Evolutionary conservation across 2,888 invertebrate species (phyloP), one percentile per base, ranked within the genome.

Genomic region (Oscheius onirici): DNA sequence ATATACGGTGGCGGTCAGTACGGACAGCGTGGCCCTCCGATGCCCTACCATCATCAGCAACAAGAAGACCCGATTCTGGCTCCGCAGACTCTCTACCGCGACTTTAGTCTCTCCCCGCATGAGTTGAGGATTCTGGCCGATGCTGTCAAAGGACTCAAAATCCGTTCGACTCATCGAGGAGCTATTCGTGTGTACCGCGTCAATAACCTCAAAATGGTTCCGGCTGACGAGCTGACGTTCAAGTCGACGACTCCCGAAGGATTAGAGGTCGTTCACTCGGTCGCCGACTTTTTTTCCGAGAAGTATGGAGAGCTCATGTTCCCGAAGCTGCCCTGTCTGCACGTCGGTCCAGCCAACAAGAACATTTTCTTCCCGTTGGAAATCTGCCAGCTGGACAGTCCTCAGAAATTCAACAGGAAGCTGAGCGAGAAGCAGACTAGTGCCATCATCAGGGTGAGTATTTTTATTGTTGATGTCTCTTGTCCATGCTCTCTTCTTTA

Each of bases 371-470:
- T 84, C 69, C 85, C 85, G 8, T 73, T 84, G 71, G 85, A 85
- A 65, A 82, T 84, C 54, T 78, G 83, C 71, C 67, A 76, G 28
- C 67, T 85, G 68, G 84, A 83, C 54, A 66, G 74, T 1, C 84
- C 83, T n/a, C 83, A 83, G 68, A 85, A 85, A 76, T 81, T 78
- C 78, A 81, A 78, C 71, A 80, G 82, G 75, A 83, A 84, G 73
- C 79, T 85, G 71, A 80, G 80, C 46, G 85, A 85, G 71, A 78
- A 79, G 65, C 85, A 85, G 69, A 83, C 83, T 11, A 72, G 75
- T 46, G 73, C 80, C 49, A 81, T 83, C 75, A 83, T 83, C 57
- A 74, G 82, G 65, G 82, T 79, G 17, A 43, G 74, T 54, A 22
- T 58, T 51, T 68, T 5, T 28, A n/a, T 69, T n/a, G n/a, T n/a